phyloP scores from a whole-genome alignment of 2,113 vertebrate species.

The Bubo scandiacus region DNA sequence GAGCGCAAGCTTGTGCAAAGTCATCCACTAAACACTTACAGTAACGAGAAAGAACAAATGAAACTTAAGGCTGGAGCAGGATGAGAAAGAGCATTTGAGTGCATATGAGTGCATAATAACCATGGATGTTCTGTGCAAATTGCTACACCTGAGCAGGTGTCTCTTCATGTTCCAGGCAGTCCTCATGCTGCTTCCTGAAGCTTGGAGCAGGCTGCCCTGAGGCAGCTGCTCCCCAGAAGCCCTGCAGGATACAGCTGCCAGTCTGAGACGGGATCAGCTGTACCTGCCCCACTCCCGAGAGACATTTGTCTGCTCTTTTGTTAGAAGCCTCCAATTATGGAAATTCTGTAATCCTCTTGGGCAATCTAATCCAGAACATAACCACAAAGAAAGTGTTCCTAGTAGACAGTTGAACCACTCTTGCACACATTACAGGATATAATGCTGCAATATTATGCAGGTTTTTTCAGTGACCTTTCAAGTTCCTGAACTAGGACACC shows the following conservation, averaged over 20 bases:
- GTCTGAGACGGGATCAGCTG: background rate
- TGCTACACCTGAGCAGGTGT: background rate
- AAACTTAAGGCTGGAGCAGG: background rate
- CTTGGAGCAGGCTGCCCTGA: background rate
- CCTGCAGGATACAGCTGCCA: background rate
- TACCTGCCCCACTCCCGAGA: background rate
- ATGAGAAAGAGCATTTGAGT: background rate
- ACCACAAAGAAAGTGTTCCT: background rate
- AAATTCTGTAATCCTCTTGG: background rate
- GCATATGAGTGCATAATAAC: background rate
- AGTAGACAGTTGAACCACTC: background rate
- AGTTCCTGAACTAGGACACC: background rate
- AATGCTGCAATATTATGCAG: background rate
- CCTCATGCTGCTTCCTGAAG: background rate
- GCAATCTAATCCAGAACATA: background rate
- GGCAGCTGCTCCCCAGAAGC: background rate
- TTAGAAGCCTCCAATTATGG: background rate
- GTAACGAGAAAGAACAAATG: rapidly evolving
- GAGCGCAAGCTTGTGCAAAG: too few relatives aligned
- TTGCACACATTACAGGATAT: background rate
- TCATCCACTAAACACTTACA: rapidly evolving
- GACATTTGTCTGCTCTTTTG: background rate
- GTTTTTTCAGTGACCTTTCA: background rate
- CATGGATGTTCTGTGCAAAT: background rate
- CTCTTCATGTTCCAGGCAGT: background rate